phyloP scores from a whole-genome alignment of 2,797 vertebrate genomes.

The Pterois miles region DNA sequence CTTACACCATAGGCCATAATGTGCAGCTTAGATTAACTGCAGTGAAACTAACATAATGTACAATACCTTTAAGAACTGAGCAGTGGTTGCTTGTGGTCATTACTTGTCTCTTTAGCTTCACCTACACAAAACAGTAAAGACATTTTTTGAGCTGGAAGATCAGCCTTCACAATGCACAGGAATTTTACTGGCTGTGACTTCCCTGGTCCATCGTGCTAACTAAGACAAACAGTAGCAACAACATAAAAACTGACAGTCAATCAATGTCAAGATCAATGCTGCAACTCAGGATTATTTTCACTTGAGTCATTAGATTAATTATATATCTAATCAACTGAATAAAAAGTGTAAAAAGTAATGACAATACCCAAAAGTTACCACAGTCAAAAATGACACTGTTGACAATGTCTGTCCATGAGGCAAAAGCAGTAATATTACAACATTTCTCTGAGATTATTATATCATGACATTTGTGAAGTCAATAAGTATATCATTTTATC shows the following conservation, averaged over 20 bases:
- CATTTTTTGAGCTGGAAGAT: neutral
- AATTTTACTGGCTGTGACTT: neutral
- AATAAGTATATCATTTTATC: too few species aligned
- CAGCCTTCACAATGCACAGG: neutral
- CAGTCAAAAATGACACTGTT: neutral
- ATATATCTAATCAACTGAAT: neutral
- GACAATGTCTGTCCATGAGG: neutral
- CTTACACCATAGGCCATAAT: neutral
- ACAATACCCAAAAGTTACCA: neutral
- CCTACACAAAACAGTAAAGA: slow-evolving; percentile 27
- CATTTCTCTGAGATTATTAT: neutral
- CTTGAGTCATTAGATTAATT: neutral
- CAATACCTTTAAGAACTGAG: slow-evolving; percentile 74
- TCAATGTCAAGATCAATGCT: neutral
- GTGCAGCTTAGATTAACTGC: neutral
- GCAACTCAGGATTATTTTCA: neutral
- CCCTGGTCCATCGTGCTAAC: neutral
- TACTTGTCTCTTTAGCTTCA: slow-evolving; percentile 24
- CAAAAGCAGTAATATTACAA: neutral
- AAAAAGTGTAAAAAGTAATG: neutral
- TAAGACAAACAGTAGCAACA: neutral
- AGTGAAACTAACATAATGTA: neutral
- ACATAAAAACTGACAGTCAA: neutral
- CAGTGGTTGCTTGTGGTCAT: slow-evolving; percentile 59
- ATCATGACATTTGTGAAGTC: neutral